Conservation (phyloP, 2,888 invertebrate genomes). For the Patella caerulea region DNA sequence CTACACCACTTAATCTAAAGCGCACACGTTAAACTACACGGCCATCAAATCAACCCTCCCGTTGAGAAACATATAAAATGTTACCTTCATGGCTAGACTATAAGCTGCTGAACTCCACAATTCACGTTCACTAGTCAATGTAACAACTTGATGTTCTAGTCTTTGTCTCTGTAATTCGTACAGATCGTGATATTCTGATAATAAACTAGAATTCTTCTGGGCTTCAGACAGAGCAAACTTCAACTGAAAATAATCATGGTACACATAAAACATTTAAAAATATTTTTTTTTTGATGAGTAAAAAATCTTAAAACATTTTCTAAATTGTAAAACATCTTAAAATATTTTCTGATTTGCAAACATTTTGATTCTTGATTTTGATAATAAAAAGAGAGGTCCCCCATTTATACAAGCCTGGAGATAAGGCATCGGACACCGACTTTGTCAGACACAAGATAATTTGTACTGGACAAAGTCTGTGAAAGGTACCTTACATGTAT, state of each 20-base stretch:
- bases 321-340: no score
- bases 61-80: background rate
- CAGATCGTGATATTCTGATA: conserved; percentile 70
- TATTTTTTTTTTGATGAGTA: background rate
- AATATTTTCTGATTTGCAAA: background rate
- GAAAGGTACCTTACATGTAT: no score
- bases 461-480: no score
- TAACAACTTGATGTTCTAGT: conserved; percentile 65
- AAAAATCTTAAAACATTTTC: no score
- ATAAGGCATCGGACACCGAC: no score
- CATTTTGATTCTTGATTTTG: no score
- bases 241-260: conserved; percentile 55
- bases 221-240: conserved; percentile 68
- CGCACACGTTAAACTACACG: background rate
- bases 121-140: conserved; percentile 67
- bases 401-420: no score
- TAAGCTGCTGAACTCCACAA: conserved; percentile 71
- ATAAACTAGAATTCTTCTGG: conserved; percentile 69
- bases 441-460: no score
- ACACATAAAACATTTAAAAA: background rate
- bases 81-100: conserved; percentile 70
- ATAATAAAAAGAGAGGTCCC: no score
- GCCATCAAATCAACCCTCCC: no score
- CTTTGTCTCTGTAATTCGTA: conserved; percentile 70
- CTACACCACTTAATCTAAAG: background rate